phyloP scores from a whole-genome alignment of 1,140 invertebrate genomes.

The Tenebrio molitor region DNA sequence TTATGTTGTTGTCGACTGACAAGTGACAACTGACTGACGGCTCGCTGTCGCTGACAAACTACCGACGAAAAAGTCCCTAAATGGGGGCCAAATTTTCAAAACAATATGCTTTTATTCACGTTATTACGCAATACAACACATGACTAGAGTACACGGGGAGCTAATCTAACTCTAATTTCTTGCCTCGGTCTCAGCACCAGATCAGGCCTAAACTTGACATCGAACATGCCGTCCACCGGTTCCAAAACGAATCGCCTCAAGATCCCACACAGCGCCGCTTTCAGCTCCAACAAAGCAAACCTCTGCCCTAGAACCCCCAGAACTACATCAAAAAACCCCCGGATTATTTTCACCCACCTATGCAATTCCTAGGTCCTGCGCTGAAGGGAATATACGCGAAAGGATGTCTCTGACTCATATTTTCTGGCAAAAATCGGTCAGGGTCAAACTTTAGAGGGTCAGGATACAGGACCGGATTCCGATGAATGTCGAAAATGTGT shows the following conservation, averaged over 20 bases:
- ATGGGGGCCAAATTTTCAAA: neutral
- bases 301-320: slow-evolving; percentile 64
- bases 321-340: neutral
- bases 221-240: slow-evolving; percentile 1
- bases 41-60: neutral
- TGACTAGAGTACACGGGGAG: neutral
- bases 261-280: slow-evolving; percentile 69
- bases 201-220: slow-evolving; percentile 32
- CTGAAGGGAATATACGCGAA: slow-evolving; percentile 76
- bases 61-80: neutral
- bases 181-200: slow-evolving; percentile 29
- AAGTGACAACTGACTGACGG: slow-evolving; percentile 3
- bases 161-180: slow-evolving; percentile 36
- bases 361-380: slow-evolving; percentile 75
- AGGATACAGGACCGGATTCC: slow-evolving; percentile 67
- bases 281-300: slow-evolving; percentile 72
- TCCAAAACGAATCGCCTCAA: slow-evolving; percentile 66
- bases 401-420: slow-evolving; percentile 65
- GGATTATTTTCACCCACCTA: slow-evolving; percentile 65
- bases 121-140: too few relatives aligned
- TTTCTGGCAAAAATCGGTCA: slow-evolving; percentile 76
- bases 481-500: slow-evolving; percentile 49
- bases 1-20: slow-evolving; percentile 48
- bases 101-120: too few relatives aligned
- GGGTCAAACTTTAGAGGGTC: slow-evolving; percentile 78